Evolutionary conservation across 2,113 vertebrate genomes (phyloP).

Genomic region (Chaetorhynchus papuensis): DNA sequence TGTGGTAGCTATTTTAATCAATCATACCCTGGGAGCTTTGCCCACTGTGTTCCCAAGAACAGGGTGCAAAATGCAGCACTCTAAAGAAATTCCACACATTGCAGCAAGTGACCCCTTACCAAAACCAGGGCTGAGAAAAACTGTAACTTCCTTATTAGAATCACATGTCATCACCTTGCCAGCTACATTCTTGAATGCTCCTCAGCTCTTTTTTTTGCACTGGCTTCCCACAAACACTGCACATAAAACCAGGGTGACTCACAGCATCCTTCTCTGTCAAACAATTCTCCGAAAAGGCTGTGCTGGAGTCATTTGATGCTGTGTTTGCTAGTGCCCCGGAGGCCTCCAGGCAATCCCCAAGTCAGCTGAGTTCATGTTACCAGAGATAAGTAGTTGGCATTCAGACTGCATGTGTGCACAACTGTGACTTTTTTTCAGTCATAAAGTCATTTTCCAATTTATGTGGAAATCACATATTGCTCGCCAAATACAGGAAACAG

Average conservation of each 20-base stretch:
- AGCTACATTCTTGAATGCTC: neutral
- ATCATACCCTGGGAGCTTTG: neutral
- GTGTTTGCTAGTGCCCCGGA: neutral
- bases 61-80: neutral
- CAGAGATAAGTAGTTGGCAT: neutral
- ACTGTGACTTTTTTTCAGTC: neutral
- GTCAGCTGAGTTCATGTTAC: neutral
- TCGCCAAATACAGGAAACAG: neutral
- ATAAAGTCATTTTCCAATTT: neutral
- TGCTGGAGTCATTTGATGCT: neutral
- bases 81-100: conserved; percentile 4
- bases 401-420: neutral
- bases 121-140: conserved; percentile 3
- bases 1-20: conserved; percentile 41
- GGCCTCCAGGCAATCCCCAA: neutral
- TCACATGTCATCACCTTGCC: conserved; percentile 29
- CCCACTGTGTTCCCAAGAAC: neutral
- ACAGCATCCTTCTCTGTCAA: neutral
- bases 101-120: neutral
- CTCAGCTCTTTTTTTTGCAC: neutral
- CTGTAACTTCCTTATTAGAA: conserved; percentile 8
- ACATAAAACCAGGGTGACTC: conserved; percentile 7
- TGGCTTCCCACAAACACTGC: neutral
- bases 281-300: neutral
- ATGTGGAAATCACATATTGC: neutral